Conservation (phyloP, 2,797 vertebrate species). For the Spondyliosoma cantharus region DNA sequence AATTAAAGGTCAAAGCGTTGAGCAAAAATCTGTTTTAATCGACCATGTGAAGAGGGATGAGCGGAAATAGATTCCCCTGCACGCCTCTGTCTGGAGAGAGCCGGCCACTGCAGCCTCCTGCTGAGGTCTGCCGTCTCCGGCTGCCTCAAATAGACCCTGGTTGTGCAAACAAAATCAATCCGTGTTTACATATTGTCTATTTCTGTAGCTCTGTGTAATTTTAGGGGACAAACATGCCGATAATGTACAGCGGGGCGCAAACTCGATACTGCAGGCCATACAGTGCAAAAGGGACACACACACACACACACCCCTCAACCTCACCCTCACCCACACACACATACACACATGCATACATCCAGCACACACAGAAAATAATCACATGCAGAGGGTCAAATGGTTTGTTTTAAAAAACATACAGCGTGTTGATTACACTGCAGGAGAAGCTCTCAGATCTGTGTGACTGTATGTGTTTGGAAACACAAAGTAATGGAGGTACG, state of each 20-base stretch:
- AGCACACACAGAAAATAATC: constrained; percentile 39
- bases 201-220: constrained; percentile 72
- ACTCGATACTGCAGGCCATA: constrained; percentile 61
- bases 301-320: constrained; percentile 15
- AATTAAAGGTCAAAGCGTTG: constrained; percentile 17
- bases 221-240: constrained; percentile 76
- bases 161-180: constrained; percentile 75
- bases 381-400: constrained; percentile 27
- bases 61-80: constrained; percentile 54
- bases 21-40: constrained; percentile 1
- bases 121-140: constrained; percentile 62
- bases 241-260: constrained; percentile 68
- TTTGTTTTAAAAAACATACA: constrained; percentile 32
- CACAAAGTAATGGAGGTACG: constrained; percentile 31
- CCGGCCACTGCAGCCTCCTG: constrained; percentile 55
- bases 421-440: constrained; percentile 48
- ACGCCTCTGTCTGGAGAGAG: constrained; percentile 56
- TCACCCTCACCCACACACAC: constrained; percentile 22
- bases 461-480: constrained; percentile 43
- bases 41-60: constrained; percentile 23
- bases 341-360: constrained; percentile 9
- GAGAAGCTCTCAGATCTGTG: constrained; percentile 47
- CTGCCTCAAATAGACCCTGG: constrained; percentile 73
- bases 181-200: constrained; percentile 79
- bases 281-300: constrained; percentile 37